Base-by-base conservation (phyloP, 2,113 vertebrate genomes). In the Pelobates fuscus region DNA sequence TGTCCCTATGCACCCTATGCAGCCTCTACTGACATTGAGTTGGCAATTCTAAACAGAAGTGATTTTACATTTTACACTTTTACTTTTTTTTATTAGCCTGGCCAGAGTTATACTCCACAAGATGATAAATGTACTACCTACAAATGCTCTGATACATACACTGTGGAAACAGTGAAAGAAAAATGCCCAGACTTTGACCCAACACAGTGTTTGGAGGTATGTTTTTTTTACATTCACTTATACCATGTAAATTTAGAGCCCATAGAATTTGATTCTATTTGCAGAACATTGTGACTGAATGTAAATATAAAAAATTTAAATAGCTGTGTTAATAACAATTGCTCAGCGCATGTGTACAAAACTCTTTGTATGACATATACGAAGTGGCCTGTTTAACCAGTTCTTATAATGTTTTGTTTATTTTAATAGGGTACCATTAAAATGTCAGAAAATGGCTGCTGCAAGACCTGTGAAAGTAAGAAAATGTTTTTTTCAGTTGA, bases 371-470 rank as follows among this genome's bases (percentile, higher is more conserved):
- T n/a, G n/a, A n/a, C n/a, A n/a, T n/a, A n/a, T n/a, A n/a, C n/a
- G n/a, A n/a, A n/a, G n/a, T n/a, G n/a, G n/a, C n/a, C n/a, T n/a
- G n/a, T n/a, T n/a, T n/a, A n/a, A n/a, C n/a, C n/a, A n/a, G n/a
- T n/a, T n/a, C n/a, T n/a, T n/a, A 14, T 29, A 29, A 21, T 27
- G 4, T 8, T 60, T 3, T 70, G 44, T 69, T 14, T 61, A 49
- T 61, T 27, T 18, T 14, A 77, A 11, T 57, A 92, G 90, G 83
- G 80, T 24, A 15, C 82, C 41, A 44, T 86, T 20, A 5, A 0
- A 17, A 12, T 58, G 1, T 80, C 80, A 2, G 30, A 81, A 0
- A 84, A 91, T 0, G 88, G 89, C 63, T 93, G 91, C 78, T 92
- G 89, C 29, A 58, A 18, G 8, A 1, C 1, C 10, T 89, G 88